These are phyloP conservation scores for Hecatera dysodea DNA, from an alignment of 2,888 invertebrate species.

Conservation along the genomic window DNA sequence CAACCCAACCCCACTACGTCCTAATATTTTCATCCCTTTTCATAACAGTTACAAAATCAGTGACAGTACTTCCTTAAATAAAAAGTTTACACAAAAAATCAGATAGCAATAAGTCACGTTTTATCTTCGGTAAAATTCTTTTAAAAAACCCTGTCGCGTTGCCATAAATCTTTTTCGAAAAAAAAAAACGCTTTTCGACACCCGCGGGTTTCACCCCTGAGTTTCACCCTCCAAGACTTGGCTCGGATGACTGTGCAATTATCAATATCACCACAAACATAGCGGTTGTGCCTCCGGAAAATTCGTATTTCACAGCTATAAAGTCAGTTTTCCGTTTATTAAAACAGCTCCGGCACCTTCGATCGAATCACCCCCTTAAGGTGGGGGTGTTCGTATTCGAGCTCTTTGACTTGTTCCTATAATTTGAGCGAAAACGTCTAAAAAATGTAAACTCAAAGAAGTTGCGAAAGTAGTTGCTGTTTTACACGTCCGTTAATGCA, in stretches of 20 bases:
- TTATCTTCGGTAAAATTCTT: constrained; percentile 51
- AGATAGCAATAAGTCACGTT: constrained; percentile 56
- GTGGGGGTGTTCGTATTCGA: constrained; percentile 45
- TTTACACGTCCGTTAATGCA: neutral
- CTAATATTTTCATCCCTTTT: neutral
- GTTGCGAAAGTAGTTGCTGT: neutral
- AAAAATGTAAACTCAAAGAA: neutral
- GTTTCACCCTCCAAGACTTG: constrained; percentile 62
- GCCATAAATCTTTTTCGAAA: constrained; percentile 66
- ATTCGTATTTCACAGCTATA: constrained; percentile 82
- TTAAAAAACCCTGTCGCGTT: constrained; percentile 43
- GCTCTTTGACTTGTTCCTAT: constrained; percentile 7
- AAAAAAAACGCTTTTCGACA: constrained; percentile 51
- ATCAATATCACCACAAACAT: constrained; percentile 76
- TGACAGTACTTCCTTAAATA: constrained; percentile 24
- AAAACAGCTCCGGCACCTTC: constrained; percentile 81
- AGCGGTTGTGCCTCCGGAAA: constrained; percentile 76
- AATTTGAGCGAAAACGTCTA: neutral
- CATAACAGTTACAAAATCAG: constrained; percentile 28
- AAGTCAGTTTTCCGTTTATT: constrained; percentile 88
- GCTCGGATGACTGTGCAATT: constrained; percentile 86
- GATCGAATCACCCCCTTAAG: constrained; percentile 72
- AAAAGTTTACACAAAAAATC: constrained; percentile 58
- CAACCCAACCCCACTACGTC: neutral
- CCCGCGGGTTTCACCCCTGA: constrained; percentile 36